Base-by-base conservation (phyloP, 2,113 vertebrate species). In the Etheostoma cragini region DNA sequence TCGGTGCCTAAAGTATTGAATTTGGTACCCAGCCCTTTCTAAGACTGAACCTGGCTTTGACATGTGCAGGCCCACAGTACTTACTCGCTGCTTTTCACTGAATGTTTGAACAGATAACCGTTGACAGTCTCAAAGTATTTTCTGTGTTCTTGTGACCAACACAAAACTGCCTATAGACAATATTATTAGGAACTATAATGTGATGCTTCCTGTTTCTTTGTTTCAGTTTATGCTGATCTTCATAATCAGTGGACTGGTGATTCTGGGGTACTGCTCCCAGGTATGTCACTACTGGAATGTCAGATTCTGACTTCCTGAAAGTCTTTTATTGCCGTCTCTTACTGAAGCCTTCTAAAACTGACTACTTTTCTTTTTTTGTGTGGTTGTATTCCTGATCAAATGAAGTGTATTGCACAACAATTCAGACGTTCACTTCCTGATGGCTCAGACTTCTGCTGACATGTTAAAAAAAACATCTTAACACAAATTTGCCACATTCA, bases 241-340 rank as follows among this genome's bases (percentile, higher is more conserved):
- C 93, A 99, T 99, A 80, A 99, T 98, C 1, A 97, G 95, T 5
- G 98, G 97, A 13, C 93, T 99, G 46, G 97, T 99, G 83, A 96
- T 99, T 89, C 95, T 99, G 80, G 98, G 96, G 0, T 98, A 99
- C 94, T 99, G 98, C 93, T 99, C 96, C 0, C 95, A 97, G 94
- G 98, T 98, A 82, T 95, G 42, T 58, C 8, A 8, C 26, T 26
- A 10, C 50, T 33, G 46, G 21, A 22, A 13, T 1, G 4, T 66
- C 30, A 6, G 7, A 30, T 50, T 22, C 15, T 14, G 46, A 64
- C 26, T 19, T 61, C 42, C 60, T 42, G 22, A 56, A 17, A 17
- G 46, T 58, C n/a, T 69, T 42, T 35, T 2, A 24, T 19, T 22
- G 42, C 3, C 2, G 22, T 49, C 45, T 70, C 22, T 54, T 13